Percentiles rank a stretch among this genome's conserved stretches.
Evolutionary conservation across 2,888 invertebrate species (phyloP).

Genomic region (Actias luna): DNA sequence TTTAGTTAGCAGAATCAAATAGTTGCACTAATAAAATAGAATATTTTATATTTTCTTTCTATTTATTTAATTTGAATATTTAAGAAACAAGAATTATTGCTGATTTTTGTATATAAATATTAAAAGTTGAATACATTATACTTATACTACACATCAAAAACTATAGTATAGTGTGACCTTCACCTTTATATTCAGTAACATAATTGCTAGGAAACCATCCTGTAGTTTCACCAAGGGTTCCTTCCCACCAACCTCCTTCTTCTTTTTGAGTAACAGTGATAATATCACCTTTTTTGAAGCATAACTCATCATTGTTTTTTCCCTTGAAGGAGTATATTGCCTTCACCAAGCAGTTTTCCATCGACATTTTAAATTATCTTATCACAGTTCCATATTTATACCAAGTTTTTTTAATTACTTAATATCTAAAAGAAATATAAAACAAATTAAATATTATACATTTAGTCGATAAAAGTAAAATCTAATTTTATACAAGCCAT

Average conservation of each 20-base stretch:
- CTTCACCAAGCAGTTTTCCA: slow-evolving; percentile 88
- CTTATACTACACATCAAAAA: not conserved
- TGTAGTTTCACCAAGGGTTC: slow-evolving; percentile 95
- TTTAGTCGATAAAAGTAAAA: not conserved
- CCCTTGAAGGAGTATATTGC: slow-evolving; percentile 97
- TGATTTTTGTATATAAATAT: too few species aligned
- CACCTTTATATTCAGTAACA: slow-evolving; percentile 93
- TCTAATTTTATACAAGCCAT: not conserved
- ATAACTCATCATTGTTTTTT: slow-evolving; percentile 98
- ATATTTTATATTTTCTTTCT: too few species aligned
- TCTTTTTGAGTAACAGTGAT: slow-evolving; percentile 97
- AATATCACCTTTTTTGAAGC: slow-evolving; percentile 97
- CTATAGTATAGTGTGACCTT: slow-evolving; percentile 1
- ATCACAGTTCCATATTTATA: slow-evolving; percentile 48
- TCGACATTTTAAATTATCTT: slow-evolving; percentile 73
- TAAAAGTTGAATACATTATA: not conserved
- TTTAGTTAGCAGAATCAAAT: too few species aligned
- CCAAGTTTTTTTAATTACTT: not conserved
- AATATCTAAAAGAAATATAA: not conserved
- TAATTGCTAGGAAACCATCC: slow-evolving; percentile 99
- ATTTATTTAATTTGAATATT: too few species aligned
- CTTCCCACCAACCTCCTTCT: slow-evolving; percentile 99
- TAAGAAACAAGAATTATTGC: too few species aligned
- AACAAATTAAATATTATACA: not conserved
- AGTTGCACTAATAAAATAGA: too few species aligned